These are phyloP conservation scores for Emys orbicularis DNA, from an alignment of 2,797 vertebrate genomes.

Conservation along the genomic window DNA sequence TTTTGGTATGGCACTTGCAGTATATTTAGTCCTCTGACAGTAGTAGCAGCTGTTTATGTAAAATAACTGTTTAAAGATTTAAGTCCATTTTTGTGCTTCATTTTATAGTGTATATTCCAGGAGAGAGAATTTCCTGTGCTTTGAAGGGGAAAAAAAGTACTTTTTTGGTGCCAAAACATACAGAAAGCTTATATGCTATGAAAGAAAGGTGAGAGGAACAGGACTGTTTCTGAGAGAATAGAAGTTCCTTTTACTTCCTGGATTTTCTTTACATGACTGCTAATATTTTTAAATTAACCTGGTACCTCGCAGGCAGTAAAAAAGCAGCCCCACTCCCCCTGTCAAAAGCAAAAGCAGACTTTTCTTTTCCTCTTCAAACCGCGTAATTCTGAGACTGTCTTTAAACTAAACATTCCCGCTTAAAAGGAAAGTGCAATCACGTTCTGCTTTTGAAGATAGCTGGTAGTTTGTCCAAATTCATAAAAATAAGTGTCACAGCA, in stretches of 20 bases:
- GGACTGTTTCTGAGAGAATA: not conserved
- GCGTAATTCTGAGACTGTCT: constrained; percentile 25
- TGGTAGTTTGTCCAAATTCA: not conserved
- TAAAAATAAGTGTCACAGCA: not conserved
- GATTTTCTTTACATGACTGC: not conserved
- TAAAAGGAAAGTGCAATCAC: constrained; percentile 25
- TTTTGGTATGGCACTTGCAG: not conserved
- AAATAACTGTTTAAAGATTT: not conserved
- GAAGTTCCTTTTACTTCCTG: not conserved
- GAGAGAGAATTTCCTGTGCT: not conserved
- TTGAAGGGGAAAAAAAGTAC: not conserved
- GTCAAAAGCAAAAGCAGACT: not conserved
- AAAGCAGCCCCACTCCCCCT: not conserved
- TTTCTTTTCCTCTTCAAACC: not conserved
- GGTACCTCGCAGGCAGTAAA: constrained; percentile 10
- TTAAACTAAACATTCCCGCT: constrained; percentile 33
- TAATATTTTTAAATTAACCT: constrained; percentile 43
- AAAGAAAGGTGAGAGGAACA: not conserved
- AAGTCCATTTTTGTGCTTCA: constrained; percentile 16
- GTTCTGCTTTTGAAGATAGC: constrained; percentile 12
- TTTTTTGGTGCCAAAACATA: not conserved
- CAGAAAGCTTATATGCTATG: constrained; percentile 5
- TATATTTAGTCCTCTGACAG: not conserved
- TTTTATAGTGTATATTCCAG: not conserved
- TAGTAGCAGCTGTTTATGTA: not conserved